Evolutionary conservation across 2,888 invertebrate genomes (phyloP).

Genomic region (Cybosia mesomella): DNA sequence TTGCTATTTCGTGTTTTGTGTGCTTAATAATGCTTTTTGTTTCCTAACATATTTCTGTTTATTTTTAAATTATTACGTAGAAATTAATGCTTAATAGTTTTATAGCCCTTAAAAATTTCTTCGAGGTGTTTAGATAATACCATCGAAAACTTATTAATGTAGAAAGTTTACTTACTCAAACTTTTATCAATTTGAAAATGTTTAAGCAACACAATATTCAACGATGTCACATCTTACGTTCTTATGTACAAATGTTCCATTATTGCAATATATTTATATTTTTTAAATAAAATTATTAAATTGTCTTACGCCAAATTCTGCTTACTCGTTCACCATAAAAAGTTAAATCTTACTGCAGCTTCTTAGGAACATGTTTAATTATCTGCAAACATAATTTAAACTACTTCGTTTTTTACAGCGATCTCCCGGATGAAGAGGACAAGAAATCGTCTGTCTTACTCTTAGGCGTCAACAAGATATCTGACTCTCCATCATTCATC

Average conservation of each 20-base stretch:
- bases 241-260: conserved; percentile 25
- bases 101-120: neutral
- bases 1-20: conserved; percentile 26
- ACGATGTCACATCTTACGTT: conserved; percentile 19
- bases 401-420: conserved; percentile 77
- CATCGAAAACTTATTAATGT: neutral
- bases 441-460: conserved; percentile 88
- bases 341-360: neutral
- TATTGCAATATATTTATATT: neutral
- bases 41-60: conserved; percentile 2
- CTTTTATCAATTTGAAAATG: neutral
- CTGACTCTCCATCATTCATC: conserved; percentile 77
- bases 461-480: conserved; percentile 87
- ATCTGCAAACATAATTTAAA: conserved; percentile 32
- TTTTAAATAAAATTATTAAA: neutral
- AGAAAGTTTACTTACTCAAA: neutral
- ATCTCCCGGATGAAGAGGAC: conserved; percentile 88
- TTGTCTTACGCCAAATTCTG: conserved; percentile 1
- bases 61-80: neutral
- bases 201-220: neutral
- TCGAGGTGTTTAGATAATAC: neutral
- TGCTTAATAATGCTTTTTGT: conserved; percentile 34
- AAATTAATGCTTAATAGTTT: neutral
- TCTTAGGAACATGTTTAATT: conserved; percentile 26
- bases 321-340: conserved; percentile 10